Percentiles rank a stretch among this genome's conserved stretches.
phyloP scores from a whole-genome alignment of 2,113 vertebrate species.

The Halichoeres trimaculatus region DNA sequence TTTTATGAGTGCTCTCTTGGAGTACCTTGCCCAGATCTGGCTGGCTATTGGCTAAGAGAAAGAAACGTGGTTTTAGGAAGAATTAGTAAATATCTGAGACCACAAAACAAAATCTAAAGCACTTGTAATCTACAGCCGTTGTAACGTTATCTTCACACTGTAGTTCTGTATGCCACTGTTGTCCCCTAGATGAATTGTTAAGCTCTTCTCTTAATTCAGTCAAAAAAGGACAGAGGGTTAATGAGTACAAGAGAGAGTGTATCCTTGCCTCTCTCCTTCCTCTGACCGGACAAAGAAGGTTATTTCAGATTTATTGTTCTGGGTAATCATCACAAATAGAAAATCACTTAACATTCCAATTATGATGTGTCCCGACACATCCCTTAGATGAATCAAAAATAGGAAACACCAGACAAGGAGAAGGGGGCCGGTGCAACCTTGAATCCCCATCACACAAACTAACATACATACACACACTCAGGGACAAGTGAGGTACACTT shows the following conservation, averaged over 20 bases:
- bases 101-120: background rate
- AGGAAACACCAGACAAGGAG: conserved; percentile 61
- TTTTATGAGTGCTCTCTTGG: background rate
- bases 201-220: conserved; percentile 32
- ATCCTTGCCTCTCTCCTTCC: conserved; percentile 50
- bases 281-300: conserved; percentile 63
- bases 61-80: no score
- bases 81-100: background rate
- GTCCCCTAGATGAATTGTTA: conserved; percentile 27
- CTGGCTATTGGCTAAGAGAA: background rate
- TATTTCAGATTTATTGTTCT: conserved; percentile 76
- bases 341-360: conserved; percentile 78
- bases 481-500: conserved; percentile 39
- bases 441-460: conserved; percentile 61
- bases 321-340: conserved; percentile 76
- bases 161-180: background rate
- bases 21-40: background rate
- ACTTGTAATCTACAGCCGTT: background rate
- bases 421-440: conserved; percentile 70
- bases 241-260: conserved; percentile 49
- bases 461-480: conserved; percentile 29
- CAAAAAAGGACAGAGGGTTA: conserved; percentile 54
- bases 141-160: background rate
- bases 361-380: conserved; percentile 51
- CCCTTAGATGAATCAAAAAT: conserved; percentile 71